Percentiles rank a stretch among this genome's conserved stretches.
Conservation (phyloP, 2,888 invertebrate species). For the Hydraecia micacea region DNA sequence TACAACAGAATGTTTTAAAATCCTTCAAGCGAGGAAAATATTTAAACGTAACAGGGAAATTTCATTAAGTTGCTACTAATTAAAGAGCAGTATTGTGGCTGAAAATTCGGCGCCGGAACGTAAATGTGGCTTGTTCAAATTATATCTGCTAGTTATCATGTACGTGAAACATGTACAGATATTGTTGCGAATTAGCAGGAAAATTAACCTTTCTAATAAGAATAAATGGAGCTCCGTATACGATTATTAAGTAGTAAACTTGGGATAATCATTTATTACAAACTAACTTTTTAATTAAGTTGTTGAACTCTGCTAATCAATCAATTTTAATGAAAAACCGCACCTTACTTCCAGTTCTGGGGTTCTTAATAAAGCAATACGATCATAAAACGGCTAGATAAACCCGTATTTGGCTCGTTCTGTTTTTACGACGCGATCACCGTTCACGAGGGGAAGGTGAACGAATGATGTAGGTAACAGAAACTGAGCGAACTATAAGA, state of each 20-base stretch:
- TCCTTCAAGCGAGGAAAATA: conserved; percentile 71
- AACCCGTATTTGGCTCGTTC: conserved; percentile 47
- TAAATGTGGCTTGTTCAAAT: conserved; percentile 68
- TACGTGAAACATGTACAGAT: conserved; percentile 35
- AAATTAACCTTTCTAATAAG: conserved; percentile 40
- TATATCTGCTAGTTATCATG: conserved; percentile 62
- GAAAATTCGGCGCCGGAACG: conserved; percentile 62
- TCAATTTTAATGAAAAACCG: conserved; percentile 66
- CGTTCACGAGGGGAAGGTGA: conserved; percentile 49
- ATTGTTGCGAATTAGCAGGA: conserved; percentile 45
- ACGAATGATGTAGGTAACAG: conserved; percentile 50
- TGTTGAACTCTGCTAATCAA: conserved; percentile 61
- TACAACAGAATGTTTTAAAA: conserved; percentile 71
- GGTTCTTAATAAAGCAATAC: conserved; percentile 57
- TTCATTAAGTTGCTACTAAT: conserved; percentile 78
- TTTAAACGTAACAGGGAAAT: conserved; percentile 72
- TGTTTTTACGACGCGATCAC: conserved; percentile 56
- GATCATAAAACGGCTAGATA: conserved; percentile 51
- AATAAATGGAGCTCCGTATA: conserved; percentile 43
- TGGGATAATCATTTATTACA: conserved; percentile 48
- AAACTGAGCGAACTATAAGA: conserved; percentile 59
- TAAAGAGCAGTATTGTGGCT: conserved; percentile 74
- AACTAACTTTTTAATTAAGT: conserved; percentile 56
- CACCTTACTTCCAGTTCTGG: conserved; percentile 48
- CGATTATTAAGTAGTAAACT: conserved; percentile 55